These are phyloP conservation scores for Planococcus citri DNA, from an alignment of 1,140 invertebrate species.

Conservation along the genomic window DNA sequence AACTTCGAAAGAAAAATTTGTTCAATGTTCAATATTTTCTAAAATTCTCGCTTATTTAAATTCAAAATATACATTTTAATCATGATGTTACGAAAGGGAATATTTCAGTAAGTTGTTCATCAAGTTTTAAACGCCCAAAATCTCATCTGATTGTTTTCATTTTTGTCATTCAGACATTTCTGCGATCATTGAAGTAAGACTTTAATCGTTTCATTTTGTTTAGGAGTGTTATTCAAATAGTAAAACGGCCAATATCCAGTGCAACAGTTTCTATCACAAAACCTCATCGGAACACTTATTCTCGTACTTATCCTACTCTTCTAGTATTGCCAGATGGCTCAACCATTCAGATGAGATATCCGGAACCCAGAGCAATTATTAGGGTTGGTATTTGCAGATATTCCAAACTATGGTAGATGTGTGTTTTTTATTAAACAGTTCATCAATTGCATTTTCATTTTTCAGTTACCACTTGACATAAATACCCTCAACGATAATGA, in stretches of 20 bases:
- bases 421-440: neutral
- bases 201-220: no score
- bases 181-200: no score
- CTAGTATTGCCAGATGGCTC: conserved; percentile 73
- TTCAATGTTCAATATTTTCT: no score
- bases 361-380: conserved; percentile 71
- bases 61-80: no score
- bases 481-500: conserved; percentile 53
- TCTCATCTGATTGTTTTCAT: no score
- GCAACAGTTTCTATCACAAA: conserved; percentile 54
- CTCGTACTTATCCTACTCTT: conserved; percentile 57
- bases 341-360: conserved; percentile 63
- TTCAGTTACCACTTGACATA: conserved; percentile 65
- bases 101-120: neutral
- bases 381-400: conserved; percentile 41
- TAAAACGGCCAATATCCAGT: conserved; percentile 38
- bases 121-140: no score
- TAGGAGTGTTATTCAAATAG: neutral
- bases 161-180: no score
- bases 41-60: no score
- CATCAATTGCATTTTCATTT: conserved; percentile 29
- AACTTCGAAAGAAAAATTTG: no score
- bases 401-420: no score
- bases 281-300: conserved; percentile 52
- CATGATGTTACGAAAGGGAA: neutral